A percentile compares a stretch with the other conserved stretches of the same genome.
These are phyloP conservation scores for Camponotus pennsylvanicus DNA, from an alignment of 1,140 invertebrate genomes.

Conservation along the genomic window DNA sequence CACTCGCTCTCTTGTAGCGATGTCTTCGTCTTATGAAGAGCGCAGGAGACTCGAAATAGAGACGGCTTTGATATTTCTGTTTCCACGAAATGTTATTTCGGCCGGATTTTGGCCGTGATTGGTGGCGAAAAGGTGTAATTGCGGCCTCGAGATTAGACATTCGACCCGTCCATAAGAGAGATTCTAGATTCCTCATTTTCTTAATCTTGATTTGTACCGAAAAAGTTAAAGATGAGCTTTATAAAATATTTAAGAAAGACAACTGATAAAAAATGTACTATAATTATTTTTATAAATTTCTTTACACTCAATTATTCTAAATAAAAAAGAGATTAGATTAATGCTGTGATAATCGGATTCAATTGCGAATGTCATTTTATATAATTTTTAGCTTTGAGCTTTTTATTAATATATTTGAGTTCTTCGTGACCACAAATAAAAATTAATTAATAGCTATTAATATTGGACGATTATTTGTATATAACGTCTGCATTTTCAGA, in stretches of 20 bases:
- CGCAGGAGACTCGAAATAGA: conserved; percentile 61
- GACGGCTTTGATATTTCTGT: conserved; percentile 69
- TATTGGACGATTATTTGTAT: not conserved
- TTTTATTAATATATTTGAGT: not conserved
- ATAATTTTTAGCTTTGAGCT: no score
- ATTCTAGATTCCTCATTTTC: not conserved
- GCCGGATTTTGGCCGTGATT: conserved; percentile 39
- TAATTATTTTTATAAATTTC: no score
- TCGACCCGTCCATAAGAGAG: not conserved
- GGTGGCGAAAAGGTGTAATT: conserved; percentile 25
- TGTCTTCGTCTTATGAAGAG: conserved; percentile 55
- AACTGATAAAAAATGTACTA: not conserved
- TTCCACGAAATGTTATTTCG: conserved; percentile 53
- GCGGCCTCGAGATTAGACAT: not conserved
- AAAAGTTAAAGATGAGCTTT: not conserved
- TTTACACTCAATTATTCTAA: no score
- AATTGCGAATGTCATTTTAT: no score
- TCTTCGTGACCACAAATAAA: not conserved
- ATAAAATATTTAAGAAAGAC: not conserved
- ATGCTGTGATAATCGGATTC: no score
- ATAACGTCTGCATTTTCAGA: not conserved
- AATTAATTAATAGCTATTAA: not conserved
- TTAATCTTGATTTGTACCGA: not conserved
- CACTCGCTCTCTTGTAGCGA: conserved; percentile 44
- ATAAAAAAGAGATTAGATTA: no score